Evolutionary conservation across 2,888 invertebrate genomes (phyloP).

Genomic region (Tromatobia lineatoria): DNA sequence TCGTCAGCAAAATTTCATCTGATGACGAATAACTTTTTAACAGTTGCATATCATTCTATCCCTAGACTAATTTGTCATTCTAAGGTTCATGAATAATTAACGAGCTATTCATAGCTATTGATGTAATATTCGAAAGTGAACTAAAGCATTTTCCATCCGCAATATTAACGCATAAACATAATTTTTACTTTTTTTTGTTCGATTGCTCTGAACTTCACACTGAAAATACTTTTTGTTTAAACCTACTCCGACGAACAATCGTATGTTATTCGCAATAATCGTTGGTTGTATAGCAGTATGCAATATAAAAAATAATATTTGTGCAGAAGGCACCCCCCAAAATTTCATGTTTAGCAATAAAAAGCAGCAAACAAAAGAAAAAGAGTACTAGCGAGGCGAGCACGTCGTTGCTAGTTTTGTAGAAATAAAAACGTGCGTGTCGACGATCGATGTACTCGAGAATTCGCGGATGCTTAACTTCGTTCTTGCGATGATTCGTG

Average conservation of each 20-base stretch:
- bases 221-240: no score
- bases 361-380: no score
- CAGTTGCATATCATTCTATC: no score
- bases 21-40: neutral
- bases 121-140: neutral
- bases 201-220: neutral
- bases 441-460: neutral
- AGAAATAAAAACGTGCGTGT: neutral
- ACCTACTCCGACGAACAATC: no score
- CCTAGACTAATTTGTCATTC: neutral
- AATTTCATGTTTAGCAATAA: no score
- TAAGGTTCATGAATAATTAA: constrained; percentile 1
- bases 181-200: neutral
- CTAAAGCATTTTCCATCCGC: neutral
- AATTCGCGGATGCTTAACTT: constrained; percentile 3
- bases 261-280: no score
- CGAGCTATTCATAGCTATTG: neutral
- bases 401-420: no score
- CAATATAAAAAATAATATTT: no score
- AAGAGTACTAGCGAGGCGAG: no score
- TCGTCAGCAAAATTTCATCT: constrained; percentile 8
- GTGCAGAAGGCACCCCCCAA: no score
- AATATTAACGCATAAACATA: no score
- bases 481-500: constrained; percentile 10
- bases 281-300: no score